Evolutionary conservation across 92 coral and sea anemone species (phyloP).

Genomic region (Siderastrea siderea): DNA sequence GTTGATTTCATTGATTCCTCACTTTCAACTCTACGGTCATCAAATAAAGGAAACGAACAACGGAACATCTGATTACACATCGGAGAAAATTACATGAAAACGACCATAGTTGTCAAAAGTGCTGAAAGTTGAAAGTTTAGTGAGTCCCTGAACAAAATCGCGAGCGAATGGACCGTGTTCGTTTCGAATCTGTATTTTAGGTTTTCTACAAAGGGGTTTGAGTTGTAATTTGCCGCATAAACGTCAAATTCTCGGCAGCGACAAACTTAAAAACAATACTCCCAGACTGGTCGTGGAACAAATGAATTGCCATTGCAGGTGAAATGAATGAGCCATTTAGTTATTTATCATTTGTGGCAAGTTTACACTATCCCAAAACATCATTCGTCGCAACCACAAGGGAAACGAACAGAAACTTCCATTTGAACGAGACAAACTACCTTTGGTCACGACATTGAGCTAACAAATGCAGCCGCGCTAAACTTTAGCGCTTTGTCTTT

Average conservation of each 20-base stretch:
- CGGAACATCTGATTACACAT: constrained; percentile 24
- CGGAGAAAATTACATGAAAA: constrained; percentile 43
- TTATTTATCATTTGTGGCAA: constrained; percentile 35
- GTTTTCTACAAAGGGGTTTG: not conserved
- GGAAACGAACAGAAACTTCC: constrained; percentile 38
- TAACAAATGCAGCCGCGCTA: not conserved
- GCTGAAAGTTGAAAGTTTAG: constrained; percentile 24
- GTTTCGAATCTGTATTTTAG: constrained; percentile 12
- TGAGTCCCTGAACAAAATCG: not conserved
- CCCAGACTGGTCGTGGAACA: constrained; percentile 8
- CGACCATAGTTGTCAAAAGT: constrained; percentile 31
- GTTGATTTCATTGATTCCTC: constrained; percentile 23
- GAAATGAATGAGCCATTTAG: constrained; percentile 36
- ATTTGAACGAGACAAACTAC: not conserved
- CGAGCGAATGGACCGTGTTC: not conserved
- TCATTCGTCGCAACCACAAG: constrained; percentile 21
- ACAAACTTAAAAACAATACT: not conserved
- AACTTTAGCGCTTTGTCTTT: not conserved
- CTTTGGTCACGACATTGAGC: not conserved
- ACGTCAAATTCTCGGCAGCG: not conserved
- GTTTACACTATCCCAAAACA: not conserved
- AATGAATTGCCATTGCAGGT: not conserved
- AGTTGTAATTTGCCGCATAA: not conserved
- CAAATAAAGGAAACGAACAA: constrained; percentile 36
- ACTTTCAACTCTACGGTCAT: constrained; percentile 1